Evolutionary conservation across 1,140 invertebrate species (phyloP).

Genomic region (Leptinotarsa texana): DNA sequence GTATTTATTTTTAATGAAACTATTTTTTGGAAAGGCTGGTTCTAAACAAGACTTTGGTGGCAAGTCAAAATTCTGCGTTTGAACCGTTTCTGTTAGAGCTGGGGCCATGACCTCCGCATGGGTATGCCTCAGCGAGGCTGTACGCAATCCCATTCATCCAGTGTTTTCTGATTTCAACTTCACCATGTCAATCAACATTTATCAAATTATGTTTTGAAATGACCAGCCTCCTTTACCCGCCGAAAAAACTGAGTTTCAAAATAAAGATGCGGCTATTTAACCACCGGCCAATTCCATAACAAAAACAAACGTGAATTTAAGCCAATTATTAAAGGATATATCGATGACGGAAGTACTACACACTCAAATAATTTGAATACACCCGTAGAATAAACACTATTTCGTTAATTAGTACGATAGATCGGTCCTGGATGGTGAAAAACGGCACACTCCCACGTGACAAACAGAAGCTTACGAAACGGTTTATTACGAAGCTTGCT

Average conservation of each 20-base stretch:
- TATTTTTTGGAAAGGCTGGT: slow-evolving; percentile 50
- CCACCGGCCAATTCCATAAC: slow-evolving; percentile 47
- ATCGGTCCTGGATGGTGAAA: slow-evolving; percentile 33
- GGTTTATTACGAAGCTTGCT: slow-evolving; percentile 40
- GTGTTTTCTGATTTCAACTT: slow-evolving; percentile 48
- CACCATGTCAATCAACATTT: slow-evolving; percentile 38
- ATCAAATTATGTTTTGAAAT: slow-evolving; percentile 29
- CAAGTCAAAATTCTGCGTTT: slow-evolving; percentile 63
- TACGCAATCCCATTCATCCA: slow-evolving; percentile 67
- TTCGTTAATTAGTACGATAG: slow-evolving; percentile 13
- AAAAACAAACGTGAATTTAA: slow-evolving; percentile 30
- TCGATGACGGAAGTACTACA: not conserved
- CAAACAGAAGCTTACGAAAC: slow-evolving; percentile 45
- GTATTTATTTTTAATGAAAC: slow-evolving; percentile 39
- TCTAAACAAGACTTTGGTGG: slow-evolving; percentile 59
- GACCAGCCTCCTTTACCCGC: slow-evolving; percentile 4
- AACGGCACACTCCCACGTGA: slow-evolving; percentile 51
- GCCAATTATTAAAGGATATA: slow-evolving; percentile 7
- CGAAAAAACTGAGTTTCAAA: not conserved
- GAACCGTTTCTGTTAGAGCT: slow-evolving; percentile 69
- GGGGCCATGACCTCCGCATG: slow-evolving; percentile 73
- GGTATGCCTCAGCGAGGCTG: slow-evolving; percentile 62
- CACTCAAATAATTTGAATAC: not conserved
- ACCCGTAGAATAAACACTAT: slow-evolving; percentile 8
- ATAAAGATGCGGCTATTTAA: slow-evolving; percentile 19